These are phyloP conservation scores for Drosophila aff. DNA, from an alignment of 1,140 invertebrate genomes.

Conservation along the genomic window DNA sequence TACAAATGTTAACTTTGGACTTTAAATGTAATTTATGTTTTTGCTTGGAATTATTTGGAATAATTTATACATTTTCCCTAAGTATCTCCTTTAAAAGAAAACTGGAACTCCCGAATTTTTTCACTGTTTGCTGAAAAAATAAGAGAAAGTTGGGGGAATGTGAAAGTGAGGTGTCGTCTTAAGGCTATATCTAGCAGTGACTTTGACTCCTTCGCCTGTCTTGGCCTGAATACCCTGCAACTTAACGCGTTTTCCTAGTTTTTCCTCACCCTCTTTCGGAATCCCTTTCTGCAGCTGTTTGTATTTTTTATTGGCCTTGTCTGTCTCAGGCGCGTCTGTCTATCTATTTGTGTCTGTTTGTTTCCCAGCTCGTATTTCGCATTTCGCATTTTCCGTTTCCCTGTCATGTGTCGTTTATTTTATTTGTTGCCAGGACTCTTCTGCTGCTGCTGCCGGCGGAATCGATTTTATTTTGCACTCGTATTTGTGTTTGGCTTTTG, in stretches of 20 bases:
- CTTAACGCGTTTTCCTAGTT: slow-evolving; percentile 24
- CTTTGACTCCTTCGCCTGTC: slow-evolving; percentile 44
- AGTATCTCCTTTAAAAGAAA: neutral
- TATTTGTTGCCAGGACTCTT: slow-evolving; percentile 60
- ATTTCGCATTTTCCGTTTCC: slow-evolving; percentile 33
- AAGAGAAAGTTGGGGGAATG: neutral
- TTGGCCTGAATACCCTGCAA: slow-evolving; percentile 42
- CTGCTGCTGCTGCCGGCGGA: slow-evolving; percentile 41
- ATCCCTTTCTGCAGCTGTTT: neutral
- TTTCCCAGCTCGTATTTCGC: slow-evolving; percentile 42
- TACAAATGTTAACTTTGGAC: neutral
- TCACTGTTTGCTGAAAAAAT: neutral
- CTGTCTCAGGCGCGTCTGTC: slow-evolving; percentile 52
- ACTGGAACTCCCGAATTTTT: neutral
- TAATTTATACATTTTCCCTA: too few relatives aligned
- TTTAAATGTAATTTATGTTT: neutral
- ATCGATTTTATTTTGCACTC: slow-evolving; percentile 71
- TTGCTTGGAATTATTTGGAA: too few relatives aligned
- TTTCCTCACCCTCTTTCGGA: neutral
- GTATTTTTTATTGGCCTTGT: slow-evolving; percentile 67
- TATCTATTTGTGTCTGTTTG: slow-evolving; percentile 52
- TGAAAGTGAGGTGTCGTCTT: slow-evolving; percentile 42
- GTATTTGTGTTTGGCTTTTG: slow-evolving; percentile 56
- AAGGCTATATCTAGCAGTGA: slow-evolving; percentile 58
- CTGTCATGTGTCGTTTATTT: slow-evolving; percentile 61